phyloP scores from a whole-genome alignment of 1,140 invertebrate genomes.

The Dolichoris vasculosae region DNA sequence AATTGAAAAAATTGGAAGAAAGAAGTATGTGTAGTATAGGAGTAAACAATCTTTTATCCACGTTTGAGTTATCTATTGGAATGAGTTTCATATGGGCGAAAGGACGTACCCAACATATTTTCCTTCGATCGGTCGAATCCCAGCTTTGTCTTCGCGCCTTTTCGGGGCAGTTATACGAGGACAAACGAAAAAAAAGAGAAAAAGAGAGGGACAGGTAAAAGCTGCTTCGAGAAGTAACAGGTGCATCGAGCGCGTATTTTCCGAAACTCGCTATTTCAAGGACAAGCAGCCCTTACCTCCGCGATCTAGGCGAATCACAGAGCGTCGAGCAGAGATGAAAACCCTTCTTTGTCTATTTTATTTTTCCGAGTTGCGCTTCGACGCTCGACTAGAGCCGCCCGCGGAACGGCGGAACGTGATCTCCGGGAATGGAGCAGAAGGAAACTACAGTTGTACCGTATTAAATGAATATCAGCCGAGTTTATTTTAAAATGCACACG shows the following conservation, averaged over 20 bases:
- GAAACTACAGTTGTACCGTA: background rate
- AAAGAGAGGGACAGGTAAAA: background rate
- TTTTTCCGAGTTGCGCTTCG: background rate
- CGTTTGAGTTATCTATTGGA: constrained; percentile 6
- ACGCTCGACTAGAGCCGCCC: background rate
- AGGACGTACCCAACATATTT: constrained; percentile 3
- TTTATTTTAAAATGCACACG: constrained; percentile 34
- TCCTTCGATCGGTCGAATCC: background rate
- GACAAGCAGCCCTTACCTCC: constrained; percentile 38
- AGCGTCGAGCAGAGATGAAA: background rate
- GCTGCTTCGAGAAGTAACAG: constrained; percentile 4
- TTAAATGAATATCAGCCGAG: background rate
- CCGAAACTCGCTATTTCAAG: constrained; percentile 37
- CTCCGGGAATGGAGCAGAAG: too few relatives aligned
- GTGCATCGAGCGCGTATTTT: background rate
- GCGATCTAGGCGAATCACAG: background rate
- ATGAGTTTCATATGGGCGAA: background rate
- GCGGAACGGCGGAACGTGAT: too few relatives aligned
- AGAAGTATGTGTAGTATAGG: too few relatives aligned
- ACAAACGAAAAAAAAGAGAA: background rate
- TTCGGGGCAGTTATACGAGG: background rate
- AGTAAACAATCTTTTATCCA: background rate
- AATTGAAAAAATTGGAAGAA: too few relatives aligned
- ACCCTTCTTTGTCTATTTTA: constrained; percentile 25
- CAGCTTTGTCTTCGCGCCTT: background rate